A percentile compares a stretch with the other conserved stretches of the same genome.
These are phyloP conservation scores for Habropoda laboriosa DNA, from an alignment of 1,140 invertebrate genomes.

Conservation along the genomic window DNA sequence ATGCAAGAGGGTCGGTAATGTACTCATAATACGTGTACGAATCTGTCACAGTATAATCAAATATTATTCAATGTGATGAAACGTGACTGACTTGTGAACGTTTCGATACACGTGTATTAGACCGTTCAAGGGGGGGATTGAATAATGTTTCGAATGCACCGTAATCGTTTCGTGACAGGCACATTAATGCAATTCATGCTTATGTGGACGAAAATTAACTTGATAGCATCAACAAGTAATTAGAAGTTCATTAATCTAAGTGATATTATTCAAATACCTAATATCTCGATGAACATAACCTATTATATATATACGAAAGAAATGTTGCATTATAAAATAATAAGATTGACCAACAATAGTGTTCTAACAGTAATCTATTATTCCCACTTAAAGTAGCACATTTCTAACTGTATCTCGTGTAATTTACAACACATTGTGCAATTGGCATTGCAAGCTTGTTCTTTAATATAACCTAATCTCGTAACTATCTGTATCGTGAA, in stretches of 20 bases:
- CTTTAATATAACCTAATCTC: conserved; percentile 11
- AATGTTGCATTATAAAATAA: background rate
- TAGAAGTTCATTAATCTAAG: background rate
- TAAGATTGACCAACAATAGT: background rate
- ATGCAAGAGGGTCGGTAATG: background rate
- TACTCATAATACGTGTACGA: background rate
- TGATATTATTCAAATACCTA: background rate
- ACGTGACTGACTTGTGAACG: conserved; percentile 1
- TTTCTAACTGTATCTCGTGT: background rate
- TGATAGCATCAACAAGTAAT: background rate
- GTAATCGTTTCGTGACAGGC: conserved; percentile 17
- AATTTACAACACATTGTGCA: background rate
- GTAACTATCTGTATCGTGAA: conserved; percentile 29
- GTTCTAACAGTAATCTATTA: background rate
- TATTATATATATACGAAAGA: background rate
- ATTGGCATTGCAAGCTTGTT: background rate
- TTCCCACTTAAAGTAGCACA: background rate
- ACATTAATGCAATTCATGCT: background rate
- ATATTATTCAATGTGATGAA: conserved; percentile 21
- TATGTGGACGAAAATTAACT: background rate
- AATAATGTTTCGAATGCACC: conserved; percentile 15
- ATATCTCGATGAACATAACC: background rate
- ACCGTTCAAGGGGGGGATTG: background rate
- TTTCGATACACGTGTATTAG: background rate
- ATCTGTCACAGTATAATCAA: conserved; percentile 24